Evolutionary conservation across 1,140 invertebrate species (phyloP).

Genomic region (Hylaeus anthracinus): DNA sequence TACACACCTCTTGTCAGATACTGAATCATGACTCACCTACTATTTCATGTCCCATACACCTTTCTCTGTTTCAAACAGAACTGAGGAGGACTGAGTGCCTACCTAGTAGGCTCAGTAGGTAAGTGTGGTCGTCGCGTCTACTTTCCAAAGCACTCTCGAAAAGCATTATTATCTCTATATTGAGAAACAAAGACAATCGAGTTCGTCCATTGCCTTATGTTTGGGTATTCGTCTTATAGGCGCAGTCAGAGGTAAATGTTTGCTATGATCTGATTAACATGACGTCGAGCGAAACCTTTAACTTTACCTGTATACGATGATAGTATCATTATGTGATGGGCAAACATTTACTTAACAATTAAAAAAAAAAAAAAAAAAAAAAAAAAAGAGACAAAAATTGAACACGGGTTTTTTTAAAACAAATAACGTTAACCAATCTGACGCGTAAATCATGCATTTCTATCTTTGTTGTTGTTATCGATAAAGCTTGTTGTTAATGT

Average conservation of each 20-base stretch:
- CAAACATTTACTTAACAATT: slow-evolving; percentile 68
- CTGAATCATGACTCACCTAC: slow-evolving; percentile 74
- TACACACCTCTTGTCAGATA: slow-evolving; percentile 69
- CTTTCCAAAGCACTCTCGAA: slow-evolving; percentile 62
- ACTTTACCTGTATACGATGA: background rate
- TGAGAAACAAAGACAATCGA: slow-evolving; percentile 31
- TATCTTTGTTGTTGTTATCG: slow-evolving; percentile 77
- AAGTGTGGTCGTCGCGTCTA: slow-evolving; percentile 78
- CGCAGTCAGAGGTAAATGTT: slow-evolving; percentile 66
- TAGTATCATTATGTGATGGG: slow-evolving; percentile 16
- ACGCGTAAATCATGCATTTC: slow-evolving; percentile 72
- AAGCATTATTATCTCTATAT: slow-evolving; percentile 29
- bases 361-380: too few species aligned
- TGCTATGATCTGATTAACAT: slow-evolving; percentile 49
- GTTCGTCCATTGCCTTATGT: slow-evolving; percentile 33
- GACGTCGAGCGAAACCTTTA: background rate
- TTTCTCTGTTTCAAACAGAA: slow-evolving; percentile 81
- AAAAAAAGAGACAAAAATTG: slow-evolving; percentile 12
- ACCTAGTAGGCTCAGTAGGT: slow-evolving; percentile 78
- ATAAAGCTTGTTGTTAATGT: slow-evolving; percentile 81
- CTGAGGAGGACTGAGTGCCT: slow-evolving; percentile 79
- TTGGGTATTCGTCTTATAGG: slow-evolving; percentile 38
- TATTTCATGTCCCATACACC: slow-evolving; percentile 79
- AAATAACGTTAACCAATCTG: slow-evolving; percentile 47
- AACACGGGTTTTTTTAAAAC: slow-evolving; percentile 31